Base-by-base conservation (phyloP, 2,113 vertebrate genomes). In the Neoarius graeffei region DNA sequence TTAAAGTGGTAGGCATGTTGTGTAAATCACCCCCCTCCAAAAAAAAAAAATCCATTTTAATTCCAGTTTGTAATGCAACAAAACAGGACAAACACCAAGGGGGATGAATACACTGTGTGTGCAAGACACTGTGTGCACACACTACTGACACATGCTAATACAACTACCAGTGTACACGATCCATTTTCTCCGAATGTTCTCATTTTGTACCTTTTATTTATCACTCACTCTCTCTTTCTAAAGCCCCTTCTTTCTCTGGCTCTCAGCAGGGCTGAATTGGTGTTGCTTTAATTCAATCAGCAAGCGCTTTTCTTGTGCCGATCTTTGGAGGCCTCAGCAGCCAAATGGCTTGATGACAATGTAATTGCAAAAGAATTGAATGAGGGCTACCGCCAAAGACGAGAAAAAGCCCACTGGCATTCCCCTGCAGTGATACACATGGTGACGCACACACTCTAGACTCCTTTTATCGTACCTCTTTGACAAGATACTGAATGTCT, bases 241-340 rank as follows among this genome's bases (percentile, higher is more conserved):
- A 89, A 85, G 0, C 76, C 23, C 85, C 92, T 90, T 90, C 88
- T 90, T 89, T 91, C 84, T 64, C 85, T 71, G 77, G 85, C 89
- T 92, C 90, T 93, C 87, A 90, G 89, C 86, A 85, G 57, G 91
- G 93, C 91, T 93, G 93, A 94, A 93, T 93, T 73, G 25, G 92
- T 94, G 88, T 11, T 92, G 90, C 93, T 97, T 97, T 96, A 95
- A 95, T 94, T 94, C 91, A 93, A 93, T 88, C 93, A 93, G 92
- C 9, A 81, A 90, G 89, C 77, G 85, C 86, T 88, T 93, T 92
- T 92, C 93, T 93, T 94, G 81, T 87, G 84, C 86, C 79, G 77
- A 88, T 86, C 92, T 93, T 88, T 84, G 91, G 85, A 42, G 91
- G 90, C 90, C 88, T 64, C 89, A 94, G 91, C 88, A 89, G 83